Percentiles rank a stretch among this genome's conserved stretches.
Evolutionary conservation across 1,140 invertebrate genomes (phyloP).

Genomic region (Eulimnadia texana): DNA sequence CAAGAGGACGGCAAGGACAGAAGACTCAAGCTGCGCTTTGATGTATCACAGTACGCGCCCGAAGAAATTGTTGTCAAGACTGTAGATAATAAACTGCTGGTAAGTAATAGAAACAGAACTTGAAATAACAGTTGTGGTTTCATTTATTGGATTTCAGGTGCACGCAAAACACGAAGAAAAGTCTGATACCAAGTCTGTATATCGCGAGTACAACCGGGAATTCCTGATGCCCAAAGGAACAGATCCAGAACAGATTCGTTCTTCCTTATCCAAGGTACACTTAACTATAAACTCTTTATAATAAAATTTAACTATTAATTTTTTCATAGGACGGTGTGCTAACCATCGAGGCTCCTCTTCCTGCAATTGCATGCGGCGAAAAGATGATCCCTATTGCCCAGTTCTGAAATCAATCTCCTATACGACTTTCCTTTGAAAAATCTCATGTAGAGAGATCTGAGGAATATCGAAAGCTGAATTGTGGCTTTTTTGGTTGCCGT

Average conservation of each 20-base stretch:
- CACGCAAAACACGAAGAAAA: slow-evolving; percentile 94
- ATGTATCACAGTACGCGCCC: slow-evolving; percentile 84
- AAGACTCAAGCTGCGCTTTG: slow-evolving; percentile 76
- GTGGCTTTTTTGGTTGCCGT: too few species aligned
- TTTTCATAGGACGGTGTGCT: slow-evolving; percentile 51
- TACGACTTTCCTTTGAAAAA: neutral
- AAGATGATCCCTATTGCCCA: slow-evolving; percentile 64
- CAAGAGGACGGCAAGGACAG: slow-evolving; percentile 79
- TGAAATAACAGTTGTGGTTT: neutral
- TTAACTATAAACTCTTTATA: neutral
- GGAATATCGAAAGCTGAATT: too few species aligned
- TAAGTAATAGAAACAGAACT: neutral
- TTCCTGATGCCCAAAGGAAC: slow-evolving; percentile 85
- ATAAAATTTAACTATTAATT: too few species aligned
- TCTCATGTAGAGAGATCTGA: too few species aligned
- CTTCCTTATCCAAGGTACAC: slow-evolving; percentile 30
- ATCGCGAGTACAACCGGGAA: slow-evolving; percentile 89
- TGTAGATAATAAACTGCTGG: slow-evolving; percentile 83
- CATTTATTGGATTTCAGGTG: slow-evolving; percentile 42
- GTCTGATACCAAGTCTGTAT: slow-evolving; percentile 80
- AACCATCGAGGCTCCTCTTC: slow-evolving; percentile 82
- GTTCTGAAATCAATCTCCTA: neutral
- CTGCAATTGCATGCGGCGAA: slow-evolving; percentile 52
- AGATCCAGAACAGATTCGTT: slow-evolving; percentile 69
- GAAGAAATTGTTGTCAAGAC: slow-evolving; percentile 94